phyloP scores from a whole-genome alignment of 2,888 invertebrate species.

The Agelastica alni region DNA sequence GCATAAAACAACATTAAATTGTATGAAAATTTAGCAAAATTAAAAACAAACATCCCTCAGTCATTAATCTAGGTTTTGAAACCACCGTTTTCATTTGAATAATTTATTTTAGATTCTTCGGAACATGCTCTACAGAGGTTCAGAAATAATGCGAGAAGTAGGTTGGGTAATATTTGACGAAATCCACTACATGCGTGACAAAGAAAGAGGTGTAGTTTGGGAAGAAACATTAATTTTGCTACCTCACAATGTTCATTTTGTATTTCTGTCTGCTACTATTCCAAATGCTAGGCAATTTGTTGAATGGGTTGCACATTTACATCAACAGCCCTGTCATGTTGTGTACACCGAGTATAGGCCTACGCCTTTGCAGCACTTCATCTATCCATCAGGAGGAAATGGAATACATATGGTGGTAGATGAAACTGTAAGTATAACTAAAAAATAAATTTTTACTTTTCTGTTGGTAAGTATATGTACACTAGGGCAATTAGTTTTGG shows the following conservation, averaged over 20 bases:
- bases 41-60: too few relatives aligned
- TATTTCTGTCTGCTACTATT: conserved; percentile 98
- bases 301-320: conserved; percentile 92
- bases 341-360: conserved; percentile 98
- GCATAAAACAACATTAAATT: too few relatives aligned
- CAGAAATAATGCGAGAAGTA: conserved; percentile 98
- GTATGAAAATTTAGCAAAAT: too few relatives aligned
- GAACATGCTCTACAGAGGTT: conserved; percentile 98
- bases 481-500: too few relatives aligned
- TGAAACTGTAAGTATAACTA: conserved; percentile 66
- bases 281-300: conserved; percentile 97
- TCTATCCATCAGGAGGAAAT: conserved; percentile 95
- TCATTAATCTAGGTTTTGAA: too few relatives aligned
- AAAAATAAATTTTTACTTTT: neutral
- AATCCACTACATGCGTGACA: conserved; percentile 99
- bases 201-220: conserved; percentile 99
- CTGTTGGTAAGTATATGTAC: too few relatives aligned
- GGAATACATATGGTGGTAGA: conserved; percentile 96
- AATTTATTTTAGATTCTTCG: conserved; percentile 75
- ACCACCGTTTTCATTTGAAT: too few relatives aligned
- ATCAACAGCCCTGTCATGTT: conserved; percentile 97
- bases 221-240: conserved; percentile 97
- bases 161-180: conserved; percentile 99
- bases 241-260: conserved; percentile 97
- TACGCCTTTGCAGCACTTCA: conserved; percentile 96